Percentiles rank a stretch among this genome's conserved stretches.
Evolutionary conservation across 2,797 vertebrate genomes (phyloP).

Genomic region (Malacoctenus gilli): DNA sequence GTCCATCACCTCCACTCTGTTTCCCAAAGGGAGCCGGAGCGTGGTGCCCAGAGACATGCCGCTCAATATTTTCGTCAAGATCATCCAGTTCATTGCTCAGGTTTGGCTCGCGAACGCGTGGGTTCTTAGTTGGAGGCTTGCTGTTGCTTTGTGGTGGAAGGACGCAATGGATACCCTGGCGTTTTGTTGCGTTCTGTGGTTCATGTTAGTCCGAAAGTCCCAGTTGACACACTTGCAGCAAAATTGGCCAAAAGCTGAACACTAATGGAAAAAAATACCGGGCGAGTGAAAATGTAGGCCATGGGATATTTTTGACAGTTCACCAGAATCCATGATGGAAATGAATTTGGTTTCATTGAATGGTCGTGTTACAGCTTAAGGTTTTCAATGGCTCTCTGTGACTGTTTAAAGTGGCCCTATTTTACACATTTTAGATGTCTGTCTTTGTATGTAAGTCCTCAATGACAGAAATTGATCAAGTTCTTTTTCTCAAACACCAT

Average conservation of each 20-base stretch:
- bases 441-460: no score
- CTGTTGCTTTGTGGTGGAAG: background rate
- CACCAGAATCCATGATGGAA: conserved; percentile 25
- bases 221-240: background rate
- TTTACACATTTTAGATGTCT: no score
- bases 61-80: conserved; percentile 99
- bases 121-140: no score
- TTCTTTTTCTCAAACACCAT: no score
- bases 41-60: conserved; percentile 99
- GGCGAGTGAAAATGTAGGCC: conserved; percentile 17
- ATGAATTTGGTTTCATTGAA: conserved; percentile 22
- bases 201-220: background rate
- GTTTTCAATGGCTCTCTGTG: background rate
- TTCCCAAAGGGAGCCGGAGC: conserved; percentile 97
- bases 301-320: conserved; percentile 17
- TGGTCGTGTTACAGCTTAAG: background rate
- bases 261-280: conserved; percentile 16
- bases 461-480: no score
- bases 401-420: no score
- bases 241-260: conserved; percentile 19
- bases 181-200: conserved; percentile 8
- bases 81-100: conserved; percentile 99
- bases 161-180: conserved; percentile 1
- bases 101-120: conserved; percentile 66
- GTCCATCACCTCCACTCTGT: conserved; percentile 96